These are phyloP conservation scores for Macrotus californicus DNA, from an alignment of 2,113 vertebrate genomes.

Conservation along the genomic window DNA sequence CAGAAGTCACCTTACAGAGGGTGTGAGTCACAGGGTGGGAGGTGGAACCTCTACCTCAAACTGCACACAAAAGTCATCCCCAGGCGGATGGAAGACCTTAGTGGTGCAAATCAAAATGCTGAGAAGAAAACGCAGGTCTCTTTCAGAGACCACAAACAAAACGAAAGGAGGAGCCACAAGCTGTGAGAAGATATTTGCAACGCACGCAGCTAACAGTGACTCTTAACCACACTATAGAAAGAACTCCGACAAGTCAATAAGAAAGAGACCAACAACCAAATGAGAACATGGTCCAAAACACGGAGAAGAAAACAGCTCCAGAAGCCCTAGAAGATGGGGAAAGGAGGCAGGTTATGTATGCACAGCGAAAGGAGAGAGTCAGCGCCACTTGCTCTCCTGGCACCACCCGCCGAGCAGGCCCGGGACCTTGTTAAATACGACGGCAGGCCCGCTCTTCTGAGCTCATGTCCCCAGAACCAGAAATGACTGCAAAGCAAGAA, in stretches of 20 bases:
- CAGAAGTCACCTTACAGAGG: background rate
- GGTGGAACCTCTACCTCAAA: background rate
- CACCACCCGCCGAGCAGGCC: no score
- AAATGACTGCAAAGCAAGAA: no score
- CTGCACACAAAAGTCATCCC: background rate
- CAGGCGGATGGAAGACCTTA: background rate
- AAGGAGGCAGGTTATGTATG: background rate
- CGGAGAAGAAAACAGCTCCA: background rate
- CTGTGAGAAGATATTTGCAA: background rate
- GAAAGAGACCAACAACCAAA: background rate
- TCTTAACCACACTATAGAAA: background rate
- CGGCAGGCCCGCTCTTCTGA: fast-evolving
- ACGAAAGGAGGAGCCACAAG: background rate
- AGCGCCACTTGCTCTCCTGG: no score
- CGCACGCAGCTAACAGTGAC: background rate
- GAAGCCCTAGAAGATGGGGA: background rate
- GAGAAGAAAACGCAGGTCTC: background rate
- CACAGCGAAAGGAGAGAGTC: background rate
- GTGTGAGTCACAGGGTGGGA: background rate
- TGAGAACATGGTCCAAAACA: background rate
- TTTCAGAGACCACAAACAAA: background rate
- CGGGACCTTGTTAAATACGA: no score
- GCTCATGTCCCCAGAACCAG: no score
- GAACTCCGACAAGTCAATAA: background rate
- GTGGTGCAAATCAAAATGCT: background rate